Evolutionary conservation across 2,888 invertebrate genomes (phyloP).

Genomic region (Rambutsinella grinnellia): DNA sequence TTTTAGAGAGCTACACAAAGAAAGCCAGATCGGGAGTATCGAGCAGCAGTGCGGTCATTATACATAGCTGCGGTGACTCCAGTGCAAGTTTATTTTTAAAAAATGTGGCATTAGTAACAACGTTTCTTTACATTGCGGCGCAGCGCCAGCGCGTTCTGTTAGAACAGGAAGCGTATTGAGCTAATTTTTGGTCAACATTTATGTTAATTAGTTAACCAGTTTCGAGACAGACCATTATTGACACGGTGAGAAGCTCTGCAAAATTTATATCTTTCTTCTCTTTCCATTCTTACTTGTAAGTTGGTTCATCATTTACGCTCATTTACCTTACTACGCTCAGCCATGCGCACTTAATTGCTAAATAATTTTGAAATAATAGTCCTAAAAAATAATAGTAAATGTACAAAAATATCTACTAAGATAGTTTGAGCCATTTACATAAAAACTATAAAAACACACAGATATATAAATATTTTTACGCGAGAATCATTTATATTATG

Average conservation of each 20-base stretch:
- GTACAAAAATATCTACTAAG: background rate
- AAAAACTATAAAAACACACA: background rate
- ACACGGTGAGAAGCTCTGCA: background rate
- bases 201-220: too few relatives aligned
- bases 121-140: too few relatives aligned
- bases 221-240: background rate
- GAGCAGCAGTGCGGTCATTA: too few relatives aligned
- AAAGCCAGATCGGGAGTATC: too few relatives aligned
- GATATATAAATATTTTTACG: background rate
- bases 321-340: slow-evolving; percentile 18
- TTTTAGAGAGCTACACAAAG: too few relatives aligned
- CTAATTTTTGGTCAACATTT: too few relatives aligned
- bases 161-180: too few relatives aligned
- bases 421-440: background rate
- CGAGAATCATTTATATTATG: background rate
- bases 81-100: too few relatives aligned
- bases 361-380: background rate
- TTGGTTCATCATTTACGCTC: slow-evolving; percentile 1
- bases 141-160: too few relatives aligned
- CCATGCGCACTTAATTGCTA: slow-evolving; percentile 28
- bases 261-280: background rate
- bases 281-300: background rate
- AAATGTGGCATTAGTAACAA: too few relatives aligned
- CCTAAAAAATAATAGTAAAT: background rate
- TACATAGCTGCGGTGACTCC: too few relatives aligned